Conservation (phyloP, 1,140 invertebrate genomes). For the Tetraneura akinire region DNA sequence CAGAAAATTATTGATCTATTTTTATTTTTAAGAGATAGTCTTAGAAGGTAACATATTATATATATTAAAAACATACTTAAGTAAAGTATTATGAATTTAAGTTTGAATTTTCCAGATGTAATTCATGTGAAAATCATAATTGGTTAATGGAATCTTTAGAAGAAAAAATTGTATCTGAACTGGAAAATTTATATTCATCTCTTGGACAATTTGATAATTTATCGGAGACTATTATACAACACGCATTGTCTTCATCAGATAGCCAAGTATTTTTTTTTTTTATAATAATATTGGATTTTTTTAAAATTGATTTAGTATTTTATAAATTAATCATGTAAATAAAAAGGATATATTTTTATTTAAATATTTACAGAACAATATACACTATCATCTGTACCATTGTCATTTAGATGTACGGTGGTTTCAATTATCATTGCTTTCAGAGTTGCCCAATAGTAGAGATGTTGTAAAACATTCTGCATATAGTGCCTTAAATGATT, state of each 20-base stretch:
- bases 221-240: constrained; percentile 29
- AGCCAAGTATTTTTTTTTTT: constrained; percentile 7
- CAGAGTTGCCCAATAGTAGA: constrained; percentile 32
- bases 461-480: constrained; percentile 9
- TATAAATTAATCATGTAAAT: too few relatives aligned
- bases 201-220: constrained; percentile 39
- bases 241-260: constrained; percentile 26
- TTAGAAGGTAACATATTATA: constrained; percentile 35
- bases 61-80: neutral
- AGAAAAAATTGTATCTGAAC: constrained; percentile 25
- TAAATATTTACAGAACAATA: constrained; percentile 36
- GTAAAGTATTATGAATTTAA: neutral
- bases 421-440: constrained; percentile 27
- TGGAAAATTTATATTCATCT: constrained; percentile 17
- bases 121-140: constrained; percentile 12
- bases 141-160: constrained; percentile 29
- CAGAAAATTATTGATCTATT: constrained; percentile 10
- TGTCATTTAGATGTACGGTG: constrained; percentile 40
- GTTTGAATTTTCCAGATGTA: constrained; percentile 22
- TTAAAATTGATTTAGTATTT: neutral
- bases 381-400: constrained; percentile 43
- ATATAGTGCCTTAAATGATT: constrained; percentile 4
- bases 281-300: neutral
- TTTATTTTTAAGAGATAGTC: constrained; percentile 27
- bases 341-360: neutral